phyloP scores from a whole-genome alignment of 2,888 invertebrate species.

The Acanthosepion esculentum region DNA sequence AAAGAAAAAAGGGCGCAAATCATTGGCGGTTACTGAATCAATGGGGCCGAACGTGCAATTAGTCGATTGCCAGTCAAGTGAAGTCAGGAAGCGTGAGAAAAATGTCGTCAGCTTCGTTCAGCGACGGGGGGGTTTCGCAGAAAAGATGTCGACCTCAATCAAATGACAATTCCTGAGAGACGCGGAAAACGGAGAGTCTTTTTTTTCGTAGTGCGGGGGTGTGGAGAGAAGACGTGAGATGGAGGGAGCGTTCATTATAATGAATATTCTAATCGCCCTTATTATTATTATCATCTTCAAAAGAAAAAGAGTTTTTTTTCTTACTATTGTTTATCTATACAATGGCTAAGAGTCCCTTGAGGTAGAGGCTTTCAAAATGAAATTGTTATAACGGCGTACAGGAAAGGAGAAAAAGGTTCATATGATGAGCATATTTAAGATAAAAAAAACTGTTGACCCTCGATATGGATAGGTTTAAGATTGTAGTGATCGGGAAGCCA shows the following conservation, averaged over 20 bases:
- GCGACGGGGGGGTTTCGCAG: not conserved
- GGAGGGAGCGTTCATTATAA: not conserved
- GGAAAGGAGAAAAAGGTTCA: too few relatives aligned
- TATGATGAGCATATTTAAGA: too few relatives aligned
- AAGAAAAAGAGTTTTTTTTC: not conserved
- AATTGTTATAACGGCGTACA: too few relatives aligned
- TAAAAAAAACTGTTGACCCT: too few relatives aligned
- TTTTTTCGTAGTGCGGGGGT: not conserved
- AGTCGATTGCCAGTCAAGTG: not conserved
- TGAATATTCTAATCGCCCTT: not conserved
- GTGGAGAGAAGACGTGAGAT: not conserved
- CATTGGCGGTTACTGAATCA: not conserved
- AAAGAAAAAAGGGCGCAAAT: not conserved
- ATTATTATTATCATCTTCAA: not conserved
- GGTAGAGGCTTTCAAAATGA: too few relatives aligned
- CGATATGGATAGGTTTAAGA: too few relatives aligned
- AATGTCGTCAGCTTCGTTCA: not conserved
- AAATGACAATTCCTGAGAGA: constrained; percentile 18
- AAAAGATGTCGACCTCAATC: constrained; percentile 4
- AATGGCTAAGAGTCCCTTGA: too few relatives aligned
- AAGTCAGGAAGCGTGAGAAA: not conserved
- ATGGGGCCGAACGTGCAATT: not conserved
- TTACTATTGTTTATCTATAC: too few relatives aligned
- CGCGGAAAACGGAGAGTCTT: not conserved
- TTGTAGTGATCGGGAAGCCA: too few relatives aligned